phyloP scores from a whole-genome alignment of 2,797 vertebrate genomes.

The Meriones psammophilus region DNA sequence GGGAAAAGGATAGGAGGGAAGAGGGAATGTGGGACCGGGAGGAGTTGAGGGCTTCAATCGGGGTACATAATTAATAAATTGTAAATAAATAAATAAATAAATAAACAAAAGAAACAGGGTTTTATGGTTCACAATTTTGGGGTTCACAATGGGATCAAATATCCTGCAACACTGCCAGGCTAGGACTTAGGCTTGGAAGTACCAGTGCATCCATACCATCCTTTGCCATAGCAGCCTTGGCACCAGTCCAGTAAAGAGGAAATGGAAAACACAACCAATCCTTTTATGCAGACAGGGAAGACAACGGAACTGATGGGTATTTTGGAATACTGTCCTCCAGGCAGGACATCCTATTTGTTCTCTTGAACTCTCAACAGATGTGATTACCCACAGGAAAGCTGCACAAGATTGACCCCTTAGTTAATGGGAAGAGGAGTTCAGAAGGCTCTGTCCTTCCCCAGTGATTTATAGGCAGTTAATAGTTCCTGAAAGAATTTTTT shows the following conservation, averaged over 20 bases:
- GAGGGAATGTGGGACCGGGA: no score
- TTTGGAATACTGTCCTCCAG: neutral
- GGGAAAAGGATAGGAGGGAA: no score
- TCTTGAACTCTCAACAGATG: neutral
- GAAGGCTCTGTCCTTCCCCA: neutral
- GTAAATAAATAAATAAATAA: no score
- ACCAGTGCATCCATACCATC: neutral
- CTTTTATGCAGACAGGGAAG: neutral
- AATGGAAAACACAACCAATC: neutral
- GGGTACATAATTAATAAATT: no score
- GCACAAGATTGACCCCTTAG: neutral
- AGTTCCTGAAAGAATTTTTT: neutral
- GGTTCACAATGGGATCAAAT: no score
- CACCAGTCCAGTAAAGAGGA: accelerated
- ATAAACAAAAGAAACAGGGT: no score
- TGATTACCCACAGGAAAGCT: neutral
- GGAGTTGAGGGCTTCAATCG: no score
- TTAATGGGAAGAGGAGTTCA: neutral
- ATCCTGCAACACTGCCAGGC: neutral
- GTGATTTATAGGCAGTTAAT: neutral
- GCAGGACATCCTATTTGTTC: neutral
- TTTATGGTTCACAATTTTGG: no score
- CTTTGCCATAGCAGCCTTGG: neutral
- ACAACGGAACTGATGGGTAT: neutral
- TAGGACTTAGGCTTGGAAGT: neutral